A percentile compares a stretch with the other conserved stretches of the same genome.
Evolutionary conservation across 2,797 vertebrate species (phyloP).

Genomic region (Podarcis siculus): DNA sequence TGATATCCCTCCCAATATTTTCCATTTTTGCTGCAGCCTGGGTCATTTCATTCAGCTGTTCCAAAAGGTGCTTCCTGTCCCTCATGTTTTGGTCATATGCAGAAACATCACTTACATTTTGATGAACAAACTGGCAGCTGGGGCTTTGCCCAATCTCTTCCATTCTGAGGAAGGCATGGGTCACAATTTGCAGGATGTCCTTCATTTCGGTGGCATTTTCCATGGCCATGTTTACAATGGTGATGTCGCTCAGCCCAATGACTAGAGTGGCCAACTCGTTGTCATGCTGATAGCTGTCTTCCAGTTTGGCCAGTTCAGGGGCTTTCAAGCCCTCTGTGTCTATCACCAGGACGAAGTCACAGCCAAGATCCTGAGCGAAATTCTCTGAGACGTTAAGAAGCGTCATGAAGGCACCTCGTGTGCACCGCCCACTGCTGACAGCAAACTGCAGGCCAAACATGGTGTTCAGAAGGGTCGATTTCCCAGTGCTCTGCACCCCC

Average conservation of each 20-base stretch:
- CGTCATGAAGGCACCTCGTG: conserved; percentile 76
- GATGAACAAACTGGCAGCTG: conserved; percentile 67
- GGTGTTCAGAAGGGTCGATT: conserved; percentile 78
- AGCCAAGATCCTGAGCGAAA: conserved; percentile 76
- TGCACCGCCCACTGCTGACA: conserved; percentile 67
- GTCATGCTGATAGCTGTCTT: conserved; percentile 70
- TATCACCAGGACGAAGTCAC: conserved; percentile 76
- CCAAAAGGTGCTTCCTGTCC: conserved; percentile 60
- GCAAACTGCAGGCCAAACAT: conserved; percentile 83
- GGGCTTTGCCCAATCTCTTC: conserved; percentile 68
- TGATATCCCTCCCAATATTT: conserved; percentile 33
- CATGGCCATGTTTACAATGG: conserved; percentile 70
- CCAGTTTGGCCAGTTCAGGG: conserved; percentile 44
- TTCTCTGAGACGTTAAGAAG: conserved; percentile 73
- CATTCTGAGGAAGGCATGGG: conserved; percentile 75
- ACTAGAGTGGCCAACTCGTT: conserved; percentile 74
- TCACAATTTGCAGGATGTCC: conserved; percentile 65
- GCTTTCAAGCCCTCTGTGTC: conserved; percentile 76
- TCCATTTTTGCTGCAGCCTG: conserved; percentile 58
- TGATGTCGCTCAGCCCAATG: conserved; percentile 75
- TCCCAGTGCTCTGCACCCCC: conserved; percentile 74
- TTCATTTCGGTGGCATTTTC: conserved; percentile 68
- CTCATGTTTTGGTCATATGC: conserved; percentile 59
- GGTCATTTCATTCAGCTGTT: conserved; percentile 57
- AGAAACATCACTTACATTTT: conserved; percentile 68